Conservation (phyloP, 2,797 vertebrate species). For the Pterois miles region DNA sequence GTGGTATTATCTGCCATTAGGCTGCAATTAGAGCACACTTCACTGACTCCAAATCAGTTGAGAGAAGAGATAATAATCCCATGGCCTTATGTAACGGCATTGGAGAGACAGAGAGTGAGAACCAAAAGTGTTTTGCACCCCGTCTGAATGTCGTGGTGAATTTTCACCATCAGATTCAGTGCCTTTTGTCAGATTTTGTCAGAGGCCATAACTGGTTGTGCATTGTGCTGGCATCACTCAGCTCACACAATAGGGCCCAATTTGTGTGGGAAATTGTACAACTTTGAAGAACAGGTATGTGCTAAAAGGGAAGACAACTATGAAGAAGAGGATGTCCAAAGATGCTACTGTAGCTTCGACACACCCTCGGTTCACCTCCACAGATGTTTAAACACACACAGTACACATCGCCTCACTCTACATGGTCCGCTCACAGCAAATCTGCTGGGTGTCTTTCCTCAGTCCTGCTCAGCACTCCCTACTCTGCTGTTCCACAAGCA, state of each 20-base stretch:
- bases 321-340: neutral
- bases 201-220: too few species aligned
- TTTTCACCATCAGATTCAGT: neutral
- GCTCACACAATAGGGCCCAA: neutral
- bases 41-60: slow-evolving; percentile 49
- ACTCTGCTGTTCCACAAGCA: neutral
- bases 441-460: too few species aligned
- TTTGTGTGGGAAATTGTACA: neutral
- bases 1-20: slow-evolving; percentile 51
- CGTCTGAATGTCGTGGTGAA: neutral
- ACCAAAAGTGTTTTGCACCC: neutral
- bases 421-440: neutral
- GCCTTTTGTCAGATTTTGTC: too few species aligned
- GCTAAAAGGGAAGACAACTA: too few species aligned
- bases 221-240: neutral
- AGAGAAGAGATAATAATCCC: slow-evolving; percentile 37
- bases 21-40: slow-evolving; percentile 42
- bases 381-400: neutral
- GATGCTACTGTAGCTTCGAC: neutral
- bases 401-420: slow-evolving; percentile 7
- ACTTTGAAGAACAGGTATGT: neutral
- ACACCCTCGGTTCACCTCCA: neutral
- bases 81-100: neutral
- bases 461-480: neutral
- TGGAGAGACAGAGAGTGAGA: neutral